Evolutionary conservation across 2,113 vertebrate genomes (phyloP).

Genomic region (Delphinapterus leucas): DNA sequence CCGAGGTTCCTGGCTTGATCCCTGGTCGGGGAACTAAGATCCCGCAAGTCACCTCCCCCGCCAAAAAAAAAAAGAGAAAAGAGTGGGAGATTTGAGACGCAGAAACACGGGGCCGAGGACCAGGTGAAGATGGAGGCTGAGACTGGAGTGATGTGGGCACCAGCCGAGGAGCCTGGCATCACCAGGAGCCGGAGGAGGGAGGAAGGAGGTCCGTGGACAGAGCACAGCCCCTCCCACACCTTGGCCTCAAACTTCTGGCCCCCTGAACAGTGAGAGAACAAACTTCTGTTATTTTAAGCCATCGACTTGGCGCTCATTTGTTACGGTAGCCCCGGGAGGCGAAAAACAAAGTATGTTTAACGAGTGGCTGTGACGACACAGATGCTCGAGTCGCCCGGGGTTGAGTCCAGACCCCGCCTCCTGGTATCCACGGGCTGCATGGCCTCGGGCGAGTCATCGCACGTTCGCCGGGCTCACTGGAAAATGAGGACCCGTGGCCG

Average conservation of each 20-base stretch:
- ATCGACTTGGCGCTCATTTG: background rate
- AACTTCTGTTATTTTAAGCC: background rate
- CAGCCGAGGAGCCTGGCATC: background rate
- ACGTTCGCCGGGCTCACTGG: background rate
- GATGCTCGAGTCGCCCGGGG: accelerated
- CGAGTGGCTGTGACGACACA: background rate
- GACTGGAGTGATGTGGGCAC: background rate
- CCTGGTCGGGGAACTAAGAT: background rate
- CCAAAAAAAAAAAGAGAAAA: background rate
- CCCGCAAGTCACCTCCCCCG: background rate
- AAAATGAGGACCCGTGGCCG: background rate
- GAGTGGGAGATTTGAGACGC: background rate
- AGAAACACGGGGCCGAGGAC: background rate
- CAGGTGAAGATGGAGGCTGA: background rate
- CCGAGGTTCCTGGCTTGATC: background rate
- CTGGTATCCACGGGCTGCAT: background rate
- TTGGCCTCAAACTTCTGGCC: background rate
- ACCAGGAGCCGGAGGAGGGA: background rate
- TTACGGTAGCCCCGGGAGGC: background rate
- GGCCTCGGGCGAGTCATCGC: too few relatives aligned
- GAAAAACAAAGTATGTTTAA: background rate
- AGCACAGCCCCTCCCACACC: background rate
- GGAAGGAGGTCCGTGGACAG: background rate
- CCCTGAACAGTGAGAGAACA: background rate
- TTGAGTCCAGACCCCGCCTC: background rate